These are phyloP conservation scores for Ageneiosus marmoratus DNA, from an alignment of 2,113 vertebrate species.

Conservation along the genomic window DNA sequence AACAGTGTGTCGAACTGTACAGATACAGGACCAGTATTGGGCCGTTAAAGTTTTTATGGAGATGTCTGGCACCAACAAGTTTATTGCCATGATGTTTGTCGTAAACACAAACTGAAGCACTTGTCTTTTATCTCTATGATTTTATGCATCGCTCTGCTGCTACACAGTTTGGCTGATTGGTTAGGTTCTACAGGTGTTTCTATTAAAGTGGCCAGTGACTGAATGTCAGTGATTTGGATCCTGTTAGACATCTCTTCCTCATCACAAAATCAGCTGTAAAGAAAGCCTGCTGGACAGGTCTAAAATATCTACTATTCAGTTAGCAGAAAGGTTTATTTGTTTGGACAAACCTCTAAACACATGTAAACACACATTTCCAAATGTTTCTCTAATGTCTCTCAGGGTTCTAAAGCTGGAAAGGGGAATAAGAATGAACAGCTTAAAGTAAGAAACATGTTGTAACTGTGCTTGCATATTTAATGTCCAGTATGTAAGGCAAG, in stretches of 20 bases:
- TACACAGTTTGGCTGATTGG: neutral
- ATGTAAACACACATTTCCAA: slow-evolving; percentile 20
- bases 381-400: slow-evolving; percentile 31
- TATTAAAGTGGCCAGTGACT: neutral
- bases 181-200: neutral
- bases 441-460: neutral
- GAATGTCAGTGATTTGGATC: neutral
- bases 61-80: neutral
- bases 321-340: neutral
- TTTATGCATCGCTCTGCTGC: neutral
- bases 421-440: neutral
- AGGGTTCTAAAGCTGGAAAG: slow-evolving; percentile 39
- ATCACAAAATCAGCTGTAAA: slow-evolving; percentile 6
- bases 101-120: neutral
- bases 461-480: slow-evolving; percentile 24
- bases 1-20: neutral
- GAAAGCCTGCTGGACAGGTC: slow-evolving; percentile 47
- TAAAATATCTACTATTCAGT: slow-evolving; percentile 22
- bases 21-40: neutral
- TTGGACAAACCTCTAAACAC: neutral
- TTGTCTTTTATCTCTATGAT: neutral
- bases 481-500: neutral
- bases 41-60: too few relatives aligned
- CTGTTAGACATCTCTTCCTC: neutral
- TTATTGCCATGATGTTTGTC: neutral